Percentiles rank a stretch among this genome's conserved stretches.
These are phyloP conservation scores for Sicus ferrugineus DNA, from an alignment of 2,888 invertebrate species.

Conservation along the genomic window DNA sequence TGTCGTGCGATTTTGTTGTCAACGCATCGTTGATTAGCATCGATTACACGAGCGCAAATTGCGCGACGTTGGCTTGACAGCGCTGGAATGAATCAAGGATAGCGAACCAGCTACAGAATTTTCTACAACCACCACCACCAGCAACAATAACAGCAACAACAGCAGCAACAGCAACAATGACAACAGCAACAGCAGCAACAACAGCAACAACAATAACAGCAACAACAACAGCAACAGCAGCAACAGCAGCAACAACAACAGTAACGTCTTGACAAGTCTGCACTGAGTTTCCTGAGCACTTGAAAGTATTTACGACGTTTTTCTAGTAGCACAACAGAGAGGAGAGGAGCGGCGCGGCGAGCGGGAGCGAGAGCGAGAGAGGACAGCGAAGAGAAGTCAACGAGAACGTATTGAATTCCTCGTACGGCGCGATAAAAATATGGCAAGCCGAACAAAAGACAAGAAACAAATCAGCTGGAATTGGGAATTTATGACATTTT, in stretches of 20 bases:
- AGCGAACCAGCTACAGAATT: not conserved
- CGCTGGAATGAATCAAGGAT: not conserved
- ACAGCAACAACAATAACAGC: no score
- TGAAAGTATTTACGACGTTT: no score
- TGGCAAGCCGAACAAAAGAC: not conserved
- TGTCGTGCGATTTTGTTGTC: conserved; percentile 31
- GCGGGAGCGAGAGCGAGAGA: not conserved
- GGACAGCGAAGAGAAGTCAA: no score
- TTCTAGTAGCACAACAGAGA: not conserved
- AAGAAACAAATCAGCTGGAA: not conserved
- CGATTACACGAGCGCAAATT: conserved; percentile 23
- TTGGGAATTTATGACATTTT: conserved; percentile 36
- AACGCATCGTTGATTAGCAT: conserved; percentile 35
- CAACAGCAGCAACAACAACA: no score
- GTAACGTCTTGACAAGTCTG: no score
- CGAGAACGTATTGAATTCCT: not conserved
- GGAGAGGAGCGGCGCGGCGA: not conserved
- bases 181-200: conserved; percentile 17
- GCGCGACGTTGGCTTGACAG: not conserved
- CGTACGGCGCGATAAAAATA: not conserved
- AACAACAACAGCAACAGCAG: no score
- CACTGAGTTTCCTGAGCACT: no score
- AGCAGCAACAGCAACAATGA: conserved; percentile 20
- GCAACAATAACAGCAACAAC: not conserved
- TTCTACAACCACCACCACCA: no score